A percentile compares a stretch with the other conserved stretches of the same genome.
phyloP scores from a whole-genome alignment of 2,113 vertebrate genomes.

The Antechinus flavipes region DNA sequence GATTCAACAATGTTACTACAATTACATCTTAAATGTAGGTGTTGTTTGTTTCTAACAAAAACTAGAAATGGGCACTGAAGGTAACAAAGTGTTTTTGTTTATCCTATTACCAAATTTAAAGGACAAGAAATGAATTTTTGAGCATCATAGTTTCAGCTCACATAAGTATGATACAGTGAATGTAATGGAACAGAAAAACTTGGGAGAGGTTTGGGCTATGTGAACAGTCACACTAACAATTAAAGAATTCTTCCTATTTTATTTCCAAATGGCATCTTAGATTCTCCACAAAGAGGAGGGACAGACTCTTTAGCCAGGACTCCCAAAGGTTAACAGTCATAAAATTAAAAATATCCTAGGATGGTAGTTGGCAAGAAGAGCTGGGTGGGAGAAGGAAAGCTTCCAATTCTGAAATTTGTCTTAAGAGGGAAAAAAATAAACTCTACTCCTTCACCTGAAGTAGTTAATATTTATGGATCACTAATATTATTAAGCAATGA shows the following conservation, averaged over 20 bases:
- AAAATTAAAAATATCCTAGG: slow-evolving; percentile 23
- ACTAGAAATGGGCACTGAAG: slow-evolving; percentile 36
- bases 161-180: background rate
- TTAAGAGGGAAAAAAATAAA: slow-evolving; percentile 6
- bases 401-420: background rate
- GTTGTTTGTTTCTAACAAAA: slow-evolving; percentile 29
- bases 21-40: background rate
- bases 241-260: slow-evolving; percentile 2
- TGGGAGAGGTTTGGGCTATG: background rate
- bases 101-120: background rate
- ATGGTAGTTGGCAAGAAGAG: slow-evolving; percentile 2
- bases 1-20: background rate
- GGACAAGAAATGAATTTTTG: background rate
- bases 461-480: slow-evolving; percentile 24
- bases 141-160: background rate
- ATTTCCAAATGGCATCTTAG: background rate
- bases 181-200: background rate
- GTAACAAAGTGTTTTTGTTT: slow-evolving; percentile 9
- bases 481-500: slow-evolving; percentile 23
- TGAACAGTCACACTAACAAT: background rate
- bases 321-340: background rate
- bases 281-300: slow-evolving; percentile 42
- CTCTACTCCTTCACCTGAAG: slow-evolving; percentile 18
- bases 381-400: background rate
- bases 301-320: slow-evolving; percentile 34